Percentiles rank a stretch among this genome's conserved stretches.
Conservation (phyloP, 1,140 invertebrate species). For the Colletes gigas region DNA sequence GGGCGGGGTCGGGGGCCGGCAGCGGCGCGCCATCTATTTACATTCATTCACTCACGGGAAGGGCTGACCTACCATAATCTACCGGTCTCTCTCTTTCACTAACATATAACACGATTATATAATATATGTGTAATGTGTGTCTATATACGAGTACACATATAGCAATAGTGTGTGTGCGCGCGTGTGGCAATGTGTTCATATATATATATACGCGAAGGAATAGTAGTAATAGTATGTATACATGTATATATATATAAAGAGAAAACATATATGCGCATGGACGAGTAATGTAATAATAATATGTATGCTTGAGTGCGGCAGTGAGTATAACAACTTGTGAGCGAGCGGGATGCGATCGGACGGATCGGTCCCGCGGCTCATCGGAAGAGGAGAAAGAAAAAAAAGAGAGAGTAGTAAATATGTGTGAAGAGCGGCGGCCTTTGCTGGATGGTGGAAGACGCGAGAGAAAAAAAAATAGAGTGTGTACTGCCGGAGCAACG, state of each 20-base stretch:
- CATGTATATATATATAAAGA: slow-evolving; percentile 74
- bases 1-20: slow-evolving; percentile 80
- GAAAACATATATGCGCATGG: slow-evolving; percentile 76
- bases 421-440: slow-evolving; percentile 75
- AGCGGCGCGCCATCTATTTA: slow-evolving; percentile 81
- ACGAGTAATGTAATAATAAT: slow-evolving; percentile 81
- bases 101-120: slow-evolving; percentile 77
- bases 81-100: slow-evolving; percentile 79
- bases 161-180: slow-evolving; percentile 64
- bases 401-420: slow-evolving; percentile 64
- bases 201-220: slow-evolving; percentile 68
- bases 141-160: slow-evolving; percentile 73
- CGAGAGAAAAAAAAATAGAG: slow-evolving; percentile 62
- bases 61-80: slow-evolving; percentile 80
- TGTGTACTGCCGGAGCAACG: slow-evolving; percentile 61
- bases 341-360: slow-evolving; percentile 43
- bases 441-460: slow-evolving; percentile 70
- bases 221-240: slow-evolving; percentile 72
- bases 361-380: slow-evolving; percentile 53
- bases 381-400: slow-evolving; percentile 43
- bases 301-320: slow-evolving; percentile 80
- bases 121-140: slow-evolving; percentile 71
- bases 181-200: slow-evolving; percentile 66
- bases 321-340: slow-evolving; percentile 80
- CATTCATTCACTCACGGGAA: slow-evolving; percentile 81